A percentile compares a stretch with the other conserved stretches of the same genome.
phyloP scores from a whole-genome alignment of 1,140 invertebrate genomes.

The Meloidogyne chitwoodi region DNA sequence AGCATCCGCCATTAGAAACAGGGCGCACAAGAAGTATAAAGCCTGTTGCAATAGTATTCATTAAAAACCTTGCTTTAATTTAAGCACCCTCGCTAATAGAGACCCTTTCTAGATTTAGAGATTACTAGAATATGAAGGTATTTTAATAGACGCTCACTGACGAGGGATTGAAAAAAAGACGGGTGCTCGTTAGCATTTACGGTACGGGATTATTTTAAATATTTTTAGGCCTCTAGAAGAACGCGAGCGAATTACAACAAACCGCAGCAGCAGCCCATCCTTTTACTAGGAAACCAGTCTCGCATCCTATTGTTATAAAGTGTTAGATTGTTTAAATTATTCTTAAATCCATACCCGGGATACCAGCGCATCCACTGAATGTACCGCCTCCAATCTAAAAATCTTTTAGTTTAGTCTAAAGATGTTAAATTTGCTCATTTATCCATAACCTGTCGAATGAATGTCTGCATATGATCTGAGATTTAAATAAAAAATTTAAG shows the following conservation, averaged over 20 bases:
- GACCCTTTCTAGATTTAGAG: background rate
- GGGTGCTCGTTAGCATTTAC: too few relatives aligned
- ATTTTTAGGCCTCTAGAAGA: too few relatives aligned
- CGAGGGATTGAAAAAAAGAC: too few relatives aligned
- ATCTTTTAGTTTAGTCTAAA: background rate
- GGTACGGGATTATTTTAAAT: too few relatives aligned
- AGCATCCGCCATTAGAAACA: slow-evolving; percentile 48
- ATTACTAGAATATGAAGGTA: background rate
- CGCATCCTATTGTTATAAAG: background rate
- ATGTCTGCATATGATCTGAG: slow-evolving; percentile 55
- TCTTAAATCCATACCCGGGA: slow-evolving; percentile 42
- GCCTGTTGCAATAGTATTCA: slow-evolving; percentile 45
- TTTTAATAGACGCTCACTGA: too few relatives aligned
- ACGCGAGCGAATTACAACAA: background rate
- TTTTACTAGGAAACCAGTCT: slow-evolving; percentile 33
- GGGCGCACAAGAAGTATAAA: slow-evolving; percentile 54
- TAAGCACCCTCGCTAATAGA: too few relatives aligned
- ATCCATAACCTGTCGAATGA: slow-evolving; percentile 46
- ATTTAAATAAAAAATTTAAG: background rate
- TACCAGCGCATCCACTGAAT: slow-evolving; percentile 56
- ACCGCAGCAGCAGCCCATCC: slow-evolving; percentile 59
- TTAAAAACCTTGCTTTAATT: too few relatives aligned
- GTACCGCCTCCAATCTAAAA: slow-evolving; percentile 43
- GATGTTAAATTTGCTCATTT: background rate
- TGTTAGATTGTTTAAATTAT: background rate